phyloP scores from a whole-genome alignment of 2,797 vertebrate genomes.

The Denticeps clupeoides region DNA sequence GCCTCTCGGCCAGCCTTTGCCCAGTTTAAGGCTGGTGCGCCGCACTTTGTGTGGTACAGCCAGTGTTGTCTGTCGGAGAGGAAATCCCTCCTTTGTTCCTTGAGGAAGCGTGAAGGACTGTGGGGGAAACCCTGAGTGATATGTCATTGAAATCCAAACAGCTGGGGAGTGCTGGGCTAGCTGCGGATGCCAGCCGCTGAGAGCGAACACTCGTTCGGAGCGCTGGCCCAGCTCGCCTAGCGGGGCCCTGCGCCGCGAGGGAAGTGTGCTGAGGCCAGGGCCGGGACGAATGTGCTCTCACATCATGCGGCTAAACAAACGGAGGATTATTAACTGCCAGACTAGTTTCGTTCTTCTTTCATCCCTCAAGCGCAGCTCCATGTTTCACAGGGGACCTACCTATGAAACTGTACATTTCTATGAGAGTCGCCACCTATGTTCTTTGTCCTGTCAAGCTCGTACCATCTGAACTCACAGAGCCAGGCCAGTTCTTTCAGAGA shows the following conservation, averaged over 20 bases:
- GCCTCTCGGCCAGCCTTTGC: not conserved
- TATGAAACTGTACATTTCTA: too few species aligned
- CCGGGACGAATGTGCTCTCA: not conserved
- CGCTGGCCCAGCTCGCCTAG: not conserved
- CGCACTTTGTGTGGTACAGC: slow-evolving; percentile 34
- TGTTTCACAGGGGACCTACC: too few species aligned
- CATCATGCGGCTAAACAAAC: not conserved
- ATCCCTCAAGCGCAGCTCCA: too few species aligned
- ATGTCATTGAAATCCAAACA: slow-evolving; percentile 55
- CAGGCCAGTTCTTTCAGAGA: not conserved
- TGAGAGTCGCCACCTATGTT: too few species aligned
- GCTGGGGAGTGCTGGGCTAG: slow-evolving; percentile 38
- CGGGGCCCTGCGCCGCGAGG: not conserved
- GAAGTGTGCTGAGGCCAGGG: not conserved
- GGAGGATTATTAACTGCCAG: not conserved
- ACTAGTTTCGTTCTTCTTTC: too few species aligned
- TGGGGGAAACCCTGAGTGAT: slow-evolving; percentile 49
- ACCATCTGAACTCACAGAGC: not conserved
- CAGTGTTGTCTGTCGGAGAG: slow-evolving; percentile 51
- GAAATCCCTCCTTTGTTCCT: slow-evolving; percentile 70
- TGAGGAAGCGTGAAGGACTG: slow-evolving; percentile 55
- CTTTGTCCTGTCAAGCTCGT: too few species aligned
- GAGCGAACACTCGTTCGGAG: slow-evolving; percentile 40
- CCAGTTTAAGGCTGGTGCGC: not conserved
- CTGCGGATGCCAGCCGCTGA: slow-evolving; percentile 35